phyloP scores from a whole-genome alignment of 1,140 invertebrate species.

The Aradophagus sp. region DNA sequence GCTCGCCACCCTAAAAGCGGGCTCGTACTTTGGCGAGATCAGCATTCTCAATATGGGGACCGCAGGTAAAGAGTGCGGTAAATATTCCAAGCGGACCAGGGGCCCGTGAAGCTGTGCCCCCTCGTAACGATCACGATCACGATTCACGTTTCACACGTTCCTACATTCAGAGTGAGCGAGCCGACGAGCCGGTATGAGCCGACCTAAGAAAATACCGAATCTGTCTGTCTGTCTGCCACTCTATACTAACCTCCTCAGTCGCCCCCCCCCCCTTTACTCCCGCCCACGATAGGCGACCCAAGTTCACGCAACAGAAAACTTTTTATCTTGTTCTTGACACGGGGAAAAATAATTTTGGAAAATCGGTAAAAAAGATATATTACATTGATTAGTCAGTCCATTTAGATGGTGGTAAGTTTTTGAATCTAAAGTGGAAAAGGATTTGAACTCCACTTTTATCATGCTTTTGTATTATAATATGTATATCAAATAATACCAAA shows the following conservation, averaged over 20 bases:
- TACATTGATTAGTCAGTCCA: too few relatives aligned
- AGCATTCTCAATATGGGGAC: constrained; percentile 99
- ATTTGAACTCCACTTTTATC: too few relatives aligned
- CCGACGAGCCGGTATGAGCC: constrained; percentile 71
- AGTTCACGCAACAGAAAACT: too few relatives aligned
- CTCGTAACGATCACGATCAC: constrained; percentile 71
- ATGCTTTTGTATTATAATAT: too few relatives aligned
- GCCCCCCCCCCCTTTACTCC: too few relatives aligned
- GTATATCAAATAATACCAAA: too few relatives aligned
- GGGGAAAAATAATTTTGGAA: too few relatives aligned
- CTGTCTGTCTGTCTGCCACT: constrained; percentile 60
- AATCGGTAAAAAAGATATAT: too few relatives aligned
- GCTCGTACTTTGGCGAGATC: constrained; percentile 99
- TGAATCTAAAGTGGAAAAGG: too few relatives aligned
- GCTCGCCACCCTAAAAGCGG: constrained; percentile 95
- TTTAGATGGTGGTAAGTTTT: too few relatives aligned
- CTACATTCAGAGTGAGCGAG: constrained; percentile 69
- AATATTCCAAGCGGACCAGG: constrained; percentile 84
- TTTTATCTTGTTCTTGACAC: too few relatives aligned
- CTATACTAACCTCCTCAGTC: constrained; percentile 50
- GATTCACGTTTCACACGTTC: constrained; percentile 72
- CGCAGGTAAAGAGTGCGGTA: constrained; percentile 96
- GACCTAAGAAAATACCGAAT: constrained; percentile 66
- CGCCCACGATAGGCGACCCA: too few relatives aligned
- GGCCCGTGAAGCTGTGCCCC: constrained; percentile 69